Evolutionary conservation across 2,797 vertebrate species (phyloP).

Genomic region (Cynodonichthys magdalenae): DNA sequence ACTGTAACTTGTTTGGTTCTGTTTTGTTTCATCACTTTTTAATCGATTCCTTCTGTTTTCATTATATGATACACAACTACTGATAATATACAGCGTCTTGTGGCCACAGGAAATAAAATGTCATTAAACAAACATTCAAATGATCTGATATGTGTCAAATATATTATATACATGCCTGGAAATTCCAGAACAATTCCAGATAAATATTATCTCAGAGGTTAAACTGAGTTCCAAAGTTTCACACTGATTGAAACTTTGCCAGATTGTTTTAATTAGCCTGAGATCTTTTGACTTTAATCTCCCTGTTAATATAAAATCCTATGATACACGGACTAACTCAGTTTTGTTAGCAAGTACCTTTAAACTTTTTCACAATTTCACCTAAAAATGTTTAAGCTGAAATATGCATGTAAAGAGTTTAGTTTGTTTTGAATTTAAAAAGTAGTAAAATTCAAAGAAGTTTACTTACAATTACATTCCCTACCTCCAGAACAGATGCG

Average conservation of each 20-base stretch:
- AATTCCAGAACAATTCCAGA: not conserved
- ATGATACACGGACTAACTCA: no score
- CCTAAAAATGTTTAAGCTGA: not conserved
- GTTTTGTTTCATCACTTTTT: conserved; percentile 49
- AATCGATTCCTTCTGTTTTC: not conserved
- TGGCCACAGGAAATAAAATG: not conserved
- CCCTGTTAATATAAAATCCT: not conserved
- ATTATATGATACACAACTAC: not conserved
- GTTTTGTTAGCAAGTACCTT: not conserved
- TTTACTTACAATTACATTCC: conserved; percentile 79
- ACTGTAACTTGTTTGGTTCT: not conserved
- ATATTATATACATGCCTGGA: not conserved
- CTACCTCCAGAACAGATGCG: conserved; percentile 91
- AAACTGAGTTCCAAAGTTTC: not conserved
- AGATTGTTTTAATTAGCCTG: conserved; percentile 11
- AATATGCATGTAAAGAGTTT: not conserved
- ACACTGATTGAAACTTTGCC: not conserved
- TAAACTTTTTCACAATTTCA: not conserved
- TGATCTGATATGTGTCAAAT: not conserved
- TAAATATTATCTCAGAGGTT: not conserved
- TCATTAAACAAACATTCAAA: not conserved
- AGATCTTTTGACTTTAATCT: not conserved
- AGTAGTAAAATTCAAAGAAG: not conserved
- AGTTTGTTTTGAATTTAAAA: not conserved
- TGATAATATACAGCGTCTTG: not conserved